These are phyloP conservation scores for Pseudoatta argentina DNA, from an alignment of 1,140 invertebrate species.

Conservation along the genomic window DNA sequence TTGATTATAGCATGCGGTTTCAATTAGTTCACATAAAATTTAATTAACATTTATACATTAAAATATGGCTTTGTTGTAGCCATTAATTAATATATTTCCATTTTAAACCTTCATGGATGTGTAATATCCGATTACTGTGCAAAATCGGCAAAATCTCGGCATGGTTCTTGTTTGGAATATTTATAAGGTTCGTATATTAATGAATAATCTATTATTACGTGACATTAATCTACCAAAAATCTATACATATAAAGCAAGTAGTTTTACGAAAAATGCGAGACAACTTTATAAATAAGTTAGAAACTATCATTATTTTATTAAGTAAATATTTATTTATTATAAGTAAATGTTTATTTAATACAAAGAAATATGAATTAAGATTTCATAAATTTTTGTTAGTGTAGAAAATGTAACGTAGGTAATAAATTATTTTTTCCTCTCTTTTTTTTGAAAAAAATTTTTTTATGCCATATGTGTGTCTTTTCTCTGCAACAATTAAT, in stretches of 20 bases:
- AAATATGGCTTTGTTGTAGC: not conserved
- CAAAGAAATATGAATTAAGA: no score
- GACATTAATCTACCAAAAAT: not conserved
- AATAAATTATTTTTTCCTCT: not conserved
- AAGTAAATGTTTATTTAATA: no score
- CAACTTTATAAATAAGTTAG: not conserved
- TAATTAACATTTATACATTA: conserved; percentile 56
- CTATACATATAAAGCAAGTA: not conserved
- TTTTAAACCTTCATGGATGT: not conserved
- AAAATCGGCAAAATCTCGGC: conserved; percentile 12
- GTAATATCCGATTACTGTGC: conserved; percentile 16
- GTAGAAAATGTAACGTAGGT: not conserved
- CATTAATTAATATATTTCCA: conserved; percentile 45
- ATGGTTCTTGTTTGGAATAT: not conserved
- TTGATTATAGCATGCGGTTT: not conserved
- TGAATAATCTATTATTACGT: conserved; percentile 2
- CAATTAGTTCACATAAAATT: conserved; percentile 47
- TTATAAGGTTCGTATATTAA: not conserved
- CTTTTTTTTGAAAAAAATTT: not conserved
- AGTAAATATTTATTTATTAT: no score
- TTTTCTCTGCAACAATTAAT: not conserved
- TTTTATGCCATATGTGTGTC: not conserved
- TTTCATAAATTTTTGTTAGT: no score
- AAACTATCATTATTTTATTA: not conserved
- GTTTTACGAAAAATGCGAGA: not conserved